Conservation (phyloP, 2,888 invertebrate genomes). For the Ephialtes manifestator region DNA sequence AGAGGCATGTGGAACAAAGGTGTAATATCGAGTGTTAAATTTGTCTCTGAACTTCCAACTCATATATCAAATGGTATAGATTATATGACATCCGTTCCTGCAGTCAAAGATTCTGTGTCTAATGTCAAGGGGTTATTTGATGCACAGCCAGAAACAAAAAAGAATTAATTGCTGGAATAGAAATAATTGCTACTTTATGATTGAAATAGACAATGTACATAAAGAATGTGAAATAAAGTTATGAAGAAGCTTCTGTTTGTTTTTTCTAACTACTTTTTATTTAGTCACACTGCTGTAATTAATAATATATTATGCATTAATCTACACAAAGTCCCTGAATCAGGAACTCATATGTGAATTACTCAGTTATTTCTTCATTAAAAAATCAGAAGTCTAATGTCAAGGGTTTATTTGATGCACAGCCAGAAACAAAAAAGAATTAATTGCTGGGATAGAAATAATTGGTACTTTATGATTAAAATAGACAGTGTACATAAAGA, state of each 20-base stretch:
- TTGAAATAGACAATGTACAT: constrained; percentile 1
- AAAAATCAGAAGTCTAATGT: no score
- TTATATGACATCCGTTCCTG: constrained; percentile 60
- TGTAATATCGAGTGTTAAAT: constrained; percentile 77
- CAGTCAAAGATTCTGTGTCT: constrained; percentile 43
- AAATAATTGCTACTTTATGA: constrained; percentile 26
- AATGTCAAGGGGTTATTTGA: constrained; percentile 44
- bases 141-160: constrained; percentile 43
- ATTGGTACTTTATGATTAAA: no score
- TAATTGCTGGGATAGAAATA: no score
- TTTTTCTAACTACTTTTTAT: no score
- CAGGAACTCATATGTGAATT: no score
- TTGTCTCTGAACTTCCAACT: constrained; percentile 76
- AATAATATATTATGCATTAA: no score
- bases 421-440: no score
- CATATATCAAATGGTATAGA: constrained; percentile 74
- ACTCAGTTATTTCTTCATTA: no score
- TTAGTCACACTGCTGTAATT: no score
- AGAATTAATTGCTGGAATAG: constrained; percentile 47
- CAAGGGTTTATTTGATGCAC: no score
- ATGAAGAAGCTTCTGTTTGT: not conserved
- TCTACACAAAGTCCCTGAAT: no score
- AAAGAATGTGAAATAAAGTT: not conserved
- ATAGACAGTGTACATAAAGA: no score
- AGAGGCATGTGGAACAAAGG: constrained; percentile 79